Evolutionary conservation across 2,888 invertebrate genomes (phyloP).

Genomic region (Stictocephala bisonia): DNA sequence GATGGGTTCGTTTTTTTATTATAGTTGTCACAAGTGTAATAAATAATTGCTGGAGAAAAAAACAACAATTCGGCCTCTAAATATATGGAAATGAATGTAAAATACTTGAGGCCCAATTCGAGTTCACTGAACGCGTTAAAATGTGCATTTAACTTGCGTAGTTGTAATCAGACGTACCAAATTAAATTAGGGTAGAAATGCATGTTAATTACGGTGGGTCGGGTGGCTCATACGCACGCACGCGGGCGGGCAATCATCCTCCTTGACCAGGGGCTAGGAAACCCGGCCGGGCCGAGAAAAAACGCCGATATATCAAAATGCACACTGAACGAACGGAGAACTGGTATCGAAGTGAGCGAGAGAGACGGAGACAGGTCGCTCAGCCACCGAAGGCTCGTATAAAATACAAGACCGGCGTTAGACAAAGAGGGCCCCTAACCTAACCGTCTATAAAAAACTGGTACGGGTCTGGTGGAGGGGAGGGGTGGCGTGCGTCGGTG

Average conservation of each 20-base stretch:
- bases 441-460: constrained; percentile 44
- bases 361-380: constrained; percentile 14
- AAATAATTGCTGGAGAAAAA: no score
- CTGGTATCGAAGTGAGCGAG: constrained; percentile 33
- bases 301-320: constrained; percentile 42
- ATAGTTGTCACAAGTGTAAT: no score
- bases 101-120: constrained; percentile 3
- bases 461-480: constrained; percentile 49
- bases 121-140: constrained; percentile 23
- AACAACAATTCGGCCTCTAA: no score
- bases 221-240: background rate
- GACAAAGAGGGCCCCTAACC: constrained; percentile 42
- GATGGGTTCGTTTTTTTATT: no score
- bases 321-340: constrained; percentile 5
- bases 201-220: constrained; percentile 12
- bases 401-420: constrained; percentile 47
- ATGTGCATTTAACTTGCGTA: constrained; percentile 8
- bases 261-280: constrained; percentile 24
- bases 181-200: constrained; percentile 35
- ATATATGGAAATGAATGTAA: constrained; percentile 12
- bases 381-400: constrained; percentile 34
- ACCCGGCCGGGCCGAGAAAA: constrained; percentile 12
- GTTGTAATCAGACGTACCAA: constrained; percentile 26
- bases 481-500: constrained; percentile 53
- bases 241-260: constrained; percentile 2